Base-by-base conservation (phyloP, 1,140 invertebrate genomes). In the Ceratina calcarata region DNA sequence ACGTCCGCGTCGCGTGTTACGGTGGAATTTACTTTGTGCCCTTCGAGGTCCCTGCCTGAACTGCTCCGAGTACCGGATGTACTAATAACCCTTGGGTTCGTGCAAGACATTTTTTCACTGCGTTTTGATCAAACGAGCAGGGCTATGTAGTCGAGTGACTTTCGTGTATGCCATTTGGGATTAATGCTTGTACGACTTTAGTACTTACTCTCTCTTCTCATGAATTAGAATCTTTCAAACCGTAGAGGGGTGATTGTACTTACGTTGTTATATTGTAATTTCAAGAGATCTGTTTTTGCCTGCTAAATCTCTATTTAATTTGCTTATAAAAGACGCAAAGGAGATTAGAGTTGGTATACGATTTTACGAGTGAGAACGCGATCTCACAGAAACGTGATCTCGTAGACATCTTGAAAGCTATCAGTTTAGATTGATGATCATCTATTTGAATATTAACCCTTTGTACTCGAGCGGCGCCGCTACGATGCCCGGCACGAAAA, bases 1-100 rank as follows among this genome's bases (percentile, higher is more conserved):
- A 79, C 8, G 22, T n/a, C 60, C 57, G 49, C 58, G 45, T 86
- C 64, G 84, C 84, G 71, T 86, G 84, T 82, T 68, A 73, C 37
- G 18, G 1, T 55, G 69, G 37, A 66, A 58, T 79, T 66, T 79
- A 58, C 53, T 51, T 62, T 22, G 51, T 18, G 3, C 20, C 24
- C 45, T 20, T 65, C 61, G 51, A 58, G 32, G 18, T 37, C 32
- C 32, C 60, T 27, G 24, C 57, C 53, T 32, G 24, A 13, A n/a
- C 13, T 71, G 24, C n/a, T 68, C 27, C 16, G 8, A 32, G 53
- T 27, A 49, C 45, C 12, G 58, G 58, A 67, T 45, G 45, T 49
- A 49, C 8, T 60, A 76, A 66, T 67, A 32, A 18, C 2, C 37
- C 6, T 4, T 1, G 15, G 3, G 18, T 77, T 70, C 67, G 75